Conservation (phyloP, 2,888 invertebrate genomes). For the Dasysyrphus albostriatus region DNA sequence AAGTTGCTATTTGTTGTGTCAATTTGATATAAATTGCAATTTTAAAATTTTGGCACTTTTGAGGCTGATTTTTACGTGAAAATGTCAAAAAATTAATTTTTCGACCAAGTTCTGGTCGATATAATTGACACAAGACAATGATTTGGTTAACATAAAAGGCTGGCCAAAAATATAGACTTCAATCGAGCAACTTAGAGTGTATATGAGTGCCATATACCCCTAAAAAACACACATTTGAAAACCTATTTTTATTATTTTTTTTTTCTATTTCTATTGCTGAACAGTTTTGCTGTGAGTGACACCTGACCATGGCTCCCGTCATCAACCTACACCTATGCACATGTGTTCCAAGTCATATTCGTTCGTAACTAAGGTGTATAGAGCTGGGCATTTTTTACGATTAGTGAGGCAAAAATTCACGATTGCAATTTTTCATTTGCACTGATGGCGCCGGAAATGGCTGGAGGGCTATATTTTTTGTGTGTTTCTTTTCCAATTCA, state of each 20-base stretch:
- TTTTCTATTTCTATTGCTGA: conserved; percentile 44
- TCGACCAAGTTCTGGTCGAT: no score
- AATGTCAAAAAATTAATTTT: no score
- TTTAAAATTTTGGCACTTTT: no score
- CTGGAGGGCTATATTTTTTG: conserved; percentile 16
- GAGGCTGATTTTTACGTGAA: no score
- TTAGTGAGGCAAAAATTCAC: conserved; percentile 67
- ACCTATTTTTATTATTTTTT: no score
- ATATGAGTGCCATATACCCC: background rate
- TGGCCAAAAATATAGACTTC: background rate
- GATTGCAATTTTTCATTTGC: conserved; percentile 70
- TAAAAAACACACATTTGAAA: conserved; percentile 51
- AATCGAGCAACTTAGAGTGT: background rate
- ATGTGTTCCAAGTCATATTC: conserved; percentile 63
- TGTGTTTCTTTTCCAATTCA: conserved; percentile 18
- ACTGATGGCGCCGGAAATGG: conserved; percentile 47
- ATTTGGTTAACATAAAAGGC: no score
- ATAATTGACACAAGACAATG: no score
- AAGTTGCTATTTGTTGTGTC: no score
- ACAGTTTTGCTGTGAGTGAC: conserved; percentile 65
- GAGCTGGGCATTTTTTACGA: conserved; percentile 70
- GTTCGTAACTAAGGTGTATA: conserved; percentile 36
- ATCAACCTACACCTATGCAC: conserved; percentile 56
- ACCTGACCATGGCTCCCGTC: conserved; percentile 65
- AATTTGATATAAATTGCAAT: no score